phyloP scores from a whole-genome alignment of 2,113 vertebrate genomes.

The Myrmecobius fasciatus region DNA sequence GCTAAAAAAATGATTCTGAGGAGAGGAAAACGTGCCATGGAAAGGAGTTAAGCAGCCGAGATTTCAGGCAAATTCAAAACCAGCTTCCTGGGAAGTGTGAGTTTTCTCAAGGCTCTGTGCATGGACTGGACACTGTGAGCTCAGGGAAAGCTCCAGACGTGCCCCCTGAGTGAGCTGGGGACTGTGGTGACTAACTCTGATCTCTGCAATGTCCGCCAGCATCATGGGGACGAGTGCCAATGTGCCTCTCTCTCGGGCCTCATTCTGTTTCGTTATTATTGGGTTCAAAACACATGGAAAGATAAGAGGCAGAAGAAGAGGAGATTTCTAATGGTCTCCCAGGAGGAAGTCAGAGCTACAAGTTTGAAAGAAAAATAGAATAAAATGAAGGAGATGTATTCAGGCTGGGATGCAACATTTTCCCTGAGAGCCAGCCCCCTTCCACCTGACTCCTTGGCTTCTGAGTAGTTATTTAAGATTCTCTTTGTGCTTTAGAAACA shows the following conservation, averaged over 20 bases:
- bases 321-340: constrained; percentile 60
- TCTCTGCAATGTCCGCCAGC: constrained; percentile 58
- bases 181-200: constrained; percentile 65
- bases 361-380: constrained; percentile 28
- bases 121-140: constrained; percentile 39
- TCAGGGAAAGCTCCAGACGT: constrained; percentile 58
- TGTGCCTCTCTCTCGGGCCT: not conserved
- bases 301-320: constrained; percentile 49
- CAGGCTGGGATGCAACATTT: constrained; percentile 42
- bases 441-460: constrained; percentile 56
- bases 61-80: constrained; percentile 69
- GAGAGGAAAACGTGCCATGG: constrained; percentile 75
- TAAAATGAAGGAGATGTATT: constrained; percentile 41
- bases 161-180: constrained; percentile 54
- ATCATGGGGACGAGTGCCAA: constrained; percentile 22
- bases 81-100: constrained; percentile 66
- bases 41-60: constrained; percentile 72
- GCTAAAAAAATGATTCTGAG: constrained; percentile 76
- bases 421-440: not conserved
- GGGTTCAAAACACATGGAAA: constrained; percentile 56
- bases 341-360: constrained; percentile 60
- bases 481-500: constrained; percentile 63
- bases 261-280: constrained; percentile 11
- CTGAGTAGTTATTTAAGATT: constrained; percentile 64
- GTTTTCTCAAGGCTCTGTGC: constrained; percentile 58